phyloP scores from a whole-genome alignment of 2,888 invertebrate genomes.

The Masnerella sp. region DNA sequence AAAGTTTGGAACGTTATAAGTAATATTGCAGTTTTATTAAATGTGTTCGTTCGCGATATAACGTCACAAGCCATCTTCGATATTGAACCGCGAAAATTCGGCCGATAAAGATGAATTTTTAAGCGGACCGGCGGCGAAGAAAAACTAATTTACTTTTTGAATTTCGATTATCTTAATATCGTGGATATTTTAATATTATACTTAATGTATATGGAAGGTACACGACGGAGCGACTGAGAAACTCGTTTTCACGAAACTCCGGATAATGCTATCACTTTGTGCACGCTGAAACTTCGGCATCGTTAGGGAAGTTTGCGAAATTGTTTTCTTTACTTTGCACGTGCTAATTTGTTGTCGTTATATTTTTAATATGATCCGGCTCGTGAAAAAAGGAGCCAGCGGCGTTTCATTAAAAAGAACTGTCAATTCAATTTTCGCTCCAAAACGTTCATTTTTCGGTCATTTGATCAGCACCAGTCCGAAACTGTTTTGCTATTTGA shows the following conservation, averaged over 20 bases:
- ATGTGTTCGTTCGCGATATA: no score
- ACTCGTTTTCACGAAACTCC: constrained; percentile 53
- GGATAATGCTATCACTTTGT: constrained; percentile 57
- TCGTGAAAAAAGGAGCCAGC: constrained; percentile 13
- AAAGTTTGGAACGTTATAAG: no score
- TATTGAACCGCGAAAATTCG: constrained; percentile 15
- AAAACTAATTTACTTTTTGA: constrained; percentile 45
- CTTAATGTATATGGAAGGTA: constrained; percentile 31
- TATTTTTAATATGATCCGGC: constrained; percentile 47
- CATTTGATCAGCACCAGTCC: neutral
- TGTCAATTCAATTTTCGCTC: constrained; percentile 6
- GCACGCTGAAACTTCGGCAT: constrained; percentile 49
- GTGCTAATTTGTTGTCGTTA: constrained; percentile 56
- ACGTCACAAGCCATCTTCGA: no score
- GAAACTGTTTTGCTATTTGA: neutral
- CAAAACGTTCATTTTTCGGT: neutral
- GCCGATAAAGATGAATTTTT: constrained; percentile 21
- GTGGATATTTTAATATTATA: constrained; percentile 45
- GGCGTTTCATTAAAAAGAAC: constrained; percentile 22
- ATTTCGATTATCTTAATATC: constrained; percentile 51
- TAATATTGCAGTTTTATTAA: no score
- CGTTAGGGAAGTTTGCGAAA: constrained; percentile 56
- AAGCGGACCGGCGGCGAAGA: constrained; percentile 21
- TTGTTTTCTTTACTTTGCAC: constrained; percentile 57
- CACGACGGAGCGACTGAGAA: constrained; percentile 45